Evolutionary conservation across 2,113 vertebrate species (phyloP).

Genomic region (Struthio camelus): DNA sequence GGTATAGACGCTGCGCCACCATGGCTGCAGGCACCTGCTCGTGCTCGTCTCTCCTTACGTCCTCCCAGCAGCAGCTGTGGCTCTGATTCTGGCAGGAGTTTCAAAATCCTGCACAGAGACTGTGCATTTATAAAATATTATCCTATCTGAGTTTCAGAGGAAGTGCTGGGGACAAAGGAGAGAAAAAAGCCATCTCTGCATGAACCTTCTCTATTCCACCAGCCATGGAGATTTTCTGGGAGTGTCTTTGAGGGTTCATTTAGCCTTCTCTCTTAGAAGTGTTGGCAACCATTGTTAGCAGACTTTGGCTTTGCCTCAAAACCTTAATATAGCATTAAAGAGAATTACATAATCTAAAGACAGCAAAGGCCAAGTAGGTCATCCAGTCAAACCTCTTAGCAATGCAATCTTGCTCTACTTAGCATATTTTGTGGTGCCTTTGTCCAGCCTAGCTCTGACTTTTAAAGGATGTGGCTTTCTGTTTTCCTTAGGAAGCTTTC

Average conservation of each 20-base stretch:
- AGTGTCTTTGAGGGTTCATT: not conserved
- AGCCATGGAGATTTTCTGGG: not conserved
- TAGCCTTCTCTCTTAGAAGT: not conserved
- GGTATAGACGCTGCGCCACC: not conserved
- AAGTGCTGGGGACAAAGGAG: not conserved
- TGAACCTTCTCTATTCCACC: not conserved
- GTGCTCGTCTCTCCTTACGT: not conserved
- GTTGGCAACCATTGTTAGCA: not conserved
- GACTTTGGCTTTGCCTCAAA: slow-evolving; percentile 17
- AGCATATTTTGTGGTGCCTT: not conserved
- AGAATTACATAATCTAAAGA: slow-evolving; percentile 36
- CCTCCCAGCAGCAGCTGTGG: not conserved
- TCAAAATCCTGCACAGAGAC: not conserved
- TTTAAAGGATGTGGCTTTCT: not conserved
- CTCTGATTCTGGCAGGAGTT: not conserved
- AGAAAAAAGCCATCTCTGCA: not conserved
- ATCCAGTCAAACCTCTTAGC: not conserved
- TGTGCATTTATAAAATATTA: not conserved
- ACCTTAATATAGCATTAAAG: not conserved
- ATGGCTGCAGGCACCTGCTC: not conserved
- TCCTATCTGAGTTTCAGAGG: not conserved
- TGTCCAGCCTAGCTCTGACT: not conserved
- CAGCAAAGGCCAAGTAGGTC: slow-evolving; percentile 8
- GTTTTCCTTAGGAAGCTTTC: not conserved
- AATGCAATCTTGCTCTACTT: not conserved